Base-by-base conservation (phyloP, 2,888 invertebrate species). In the Podabrus alpinus region DNA sequence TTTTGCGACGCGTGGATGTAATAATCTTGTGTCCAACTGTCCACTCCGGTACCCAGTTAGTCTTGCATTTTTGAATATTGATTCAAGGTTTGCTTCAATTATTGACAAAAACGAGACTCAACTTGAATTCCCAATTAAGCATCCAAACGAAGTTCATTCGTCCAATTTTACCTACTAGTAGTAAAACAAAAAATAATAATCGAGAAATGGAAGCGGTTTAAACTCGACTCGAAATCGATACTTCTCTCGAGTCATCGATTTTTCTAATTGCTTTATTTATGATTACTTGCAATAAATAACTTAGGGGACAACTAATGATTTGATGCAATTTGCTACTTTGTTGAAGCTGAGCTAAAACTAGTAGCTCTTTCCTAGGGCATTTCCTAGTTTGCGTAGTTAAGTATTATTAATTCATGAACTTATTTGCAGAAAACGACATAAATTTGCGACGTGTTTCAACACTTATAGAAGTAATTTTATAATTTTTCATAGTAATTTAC, bases 1-100 rank as follows among this genome's bases (percentile, higher is more conserved):
- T 80, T 79, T 80, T 80, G 69, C 67, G 72, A 72, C 73, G 75
- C 73, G 75, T 69, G 73, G 74, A 76, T 72, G 66, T 45, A 25
- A 21, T 13, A 61, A 61, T 68, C 45, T 62, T 61, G 45, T 15
- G 64, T 62, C 61, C 73, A 69, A 69, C 16, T 21, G 59, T 0
- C 15, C 68, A 9, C 9, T 10, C 19, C 5, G 3, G 16, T 64
- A 11, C 2, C 59, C 29, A 45, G n/a, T 45, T 29, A 25, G n/a
- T 45, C n/a, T n/a, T 45, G 7, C 2, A 45, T 45, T 45, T 45
- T 45, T n/a, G n/a, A 45, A 45, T n/a, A 45, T 45, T 1, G n/a
- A n/a, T 45, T 13, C 5, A 45, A 45, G n/a, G n/a, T 45, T 45
- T 45, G 1, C 1, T 45, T 45, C 1, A 7, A 0, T n/a, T 13